Base-by-base conservation (phyloP, 2,888 invertebrate genomes). In the Anaspis maculata region DNA sequence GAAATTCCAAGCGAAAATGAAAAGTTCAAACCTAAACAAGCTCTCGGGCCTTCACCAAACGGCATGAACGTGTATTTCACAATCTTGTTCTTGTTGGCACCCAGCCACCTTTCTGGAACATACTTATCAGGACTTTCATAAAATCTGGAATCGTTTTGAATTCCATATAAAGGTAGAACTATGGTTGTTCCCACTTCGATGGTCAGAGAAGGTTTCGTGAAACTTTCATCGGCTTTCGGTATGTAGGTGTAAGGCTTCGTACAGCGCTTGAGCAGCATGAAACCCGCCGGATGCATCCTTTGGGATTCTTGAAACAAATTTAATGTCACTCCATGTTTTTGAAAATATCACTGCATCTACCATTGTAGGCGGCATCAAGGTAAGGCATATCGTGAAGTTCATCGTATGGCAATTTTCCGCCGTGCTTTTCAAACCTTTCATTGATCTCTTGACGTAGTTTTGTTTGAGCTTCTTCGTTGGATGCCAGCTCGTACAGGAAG, bases 311-410 rank as follows among this genome's bases (percentile, higher is more conserved):
- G 5, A 11, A 24, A 10, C 5, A 5, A 5, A 5, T 14, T 11
- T 5, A 5, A 24, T 7, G n/a, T 5, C 4, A 5, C n/a, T 7
- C 10, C 4, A 11, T 10, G 4, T n/a, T 9, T 25, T 9, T 12
- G 6, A 5, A n/a, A 13, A 27, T 14, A 13, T 3, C n/a, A 13
- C 7, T 13, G 5, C 6, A 12, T 23, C 46, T 47, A 70, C 69
- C 70, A 45, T 71, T 71, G 0, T 74, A 53, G 1, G 74, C 71
- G 69, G 72, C 71, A 28, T 76, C 74, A 60, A 76, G 53, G 33
- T 75, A 76, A 7, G 59, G 58, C 70, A 76, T 66, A 12, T 61
- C 64, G 34, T 68, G 65, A 1, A 76, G 57, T 1, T 62, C 57
- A 13, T 68, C 71, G 40, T 71, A 75, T 28, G 61, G 64, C 1